Conservation (phyloP, 1,140 invertebrate species). For the Phymorhynchus buccinoides region DNA sequence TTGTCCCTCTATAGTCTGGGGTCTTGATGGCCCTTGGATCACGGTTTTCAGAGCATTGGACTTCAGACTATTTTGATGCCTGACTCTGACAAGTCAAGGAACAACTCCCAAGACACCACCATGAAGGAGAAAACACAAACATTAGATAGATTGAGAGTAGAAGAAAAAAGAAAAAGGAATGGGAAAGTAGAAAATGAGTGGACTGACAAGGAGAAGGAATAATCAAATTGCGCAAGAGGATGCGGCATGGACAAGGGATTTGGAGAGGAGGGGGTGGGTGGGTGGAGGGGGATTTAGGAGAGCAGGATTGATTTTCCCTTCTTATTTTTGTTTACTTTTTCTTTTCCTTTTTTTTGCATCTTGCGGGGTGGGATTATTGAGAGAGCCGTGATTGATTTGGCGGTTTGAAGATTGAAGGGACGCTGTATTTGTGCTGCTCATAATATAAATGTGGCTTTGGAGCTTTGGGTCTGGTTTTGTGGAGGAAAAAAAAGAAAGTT, state of each 20-base stretch:
- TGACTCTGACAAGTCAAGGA: neutral
- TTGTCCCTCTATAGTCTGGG: too few relatives aligned
- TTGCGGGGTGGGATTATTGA: neutral
- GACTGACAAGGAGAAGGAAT: neutral
- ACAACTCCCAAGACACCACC: neutral
- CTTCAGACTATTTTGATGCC: too few relatives aligned
- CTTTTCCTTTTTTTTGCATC: neutral
- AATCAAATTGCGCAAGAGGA: neutral
- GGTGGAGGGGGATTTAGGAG: slow-evolving; percentile 4
- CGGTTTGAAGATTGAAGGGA: neutral
- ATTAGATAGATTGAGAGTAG: neutral
- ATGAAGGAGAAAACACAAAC: neutral
- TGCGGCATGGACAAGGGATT: neutral
- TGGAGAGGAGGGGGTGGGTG: neutral
- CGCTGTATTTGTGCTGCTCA: neutral
- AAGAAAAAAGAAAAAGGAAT: neutral
- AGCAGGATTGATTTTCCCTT: neutral
- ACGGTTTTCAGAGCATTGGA: too few relatives aligned
- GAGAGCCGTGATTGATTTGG: slow-evolving; percentile 1
- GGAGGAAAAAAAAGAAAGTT: neutral
- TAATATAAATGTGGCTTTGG: neutral
- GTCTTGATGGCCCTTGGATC: too few relatives aligned
- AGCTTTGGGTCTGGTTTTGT: neutral
- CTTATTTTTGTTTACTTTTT: too few relatives aligned
- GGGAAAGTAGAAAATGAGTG: neutral